Conservation (phyloP, 2,888 invertebrate species). For the Teleogryllus oceanicus region DNA sequence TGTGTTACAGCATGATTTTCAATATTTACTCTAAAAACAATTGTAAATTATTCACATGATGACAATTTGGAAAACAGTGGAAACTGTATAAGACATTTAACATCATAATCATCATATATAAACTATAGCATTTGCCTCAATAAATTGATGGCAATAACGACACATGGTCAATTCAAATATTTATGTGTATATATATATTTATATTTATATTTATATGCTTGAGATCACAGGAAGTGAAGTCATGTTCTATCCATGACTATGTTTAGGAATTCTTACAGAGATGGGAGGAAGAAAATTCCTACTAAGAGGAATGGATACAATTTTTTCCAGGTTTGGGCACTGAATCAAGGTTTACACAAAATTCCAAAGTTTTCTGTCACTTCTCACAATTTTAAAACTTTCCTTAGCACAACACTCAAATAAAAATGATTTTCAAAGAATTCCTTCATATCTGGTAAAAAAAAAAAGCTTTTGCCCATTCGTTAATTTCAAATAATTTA, state of each 20-base stretch:
- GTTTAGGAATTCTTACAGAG: not conserved
- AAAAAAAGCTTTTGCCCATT: no score
- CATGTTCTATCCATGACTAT: not conserved
- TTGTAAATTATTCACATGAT: not conserved
- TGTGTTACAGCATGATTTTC: not conserved
- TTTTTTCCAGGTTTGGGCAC: no score
- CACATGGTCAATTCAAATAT: not conserved
- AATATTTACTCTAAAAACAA: not conserved
- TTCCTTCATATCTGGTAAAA: no score
- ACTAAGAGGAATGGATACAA: no score
- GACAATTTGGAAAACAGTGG: not conserved
- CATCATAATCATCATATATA: not conserved
- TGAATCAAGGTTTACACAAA: no score
- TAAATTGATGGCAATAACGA: conserved; percentile 5
- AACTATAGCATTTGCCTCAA: not conserved
- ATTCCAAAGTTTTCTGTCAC: no score
- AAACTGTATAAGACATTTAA: not conserved
- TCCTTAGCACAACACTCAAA: no score
- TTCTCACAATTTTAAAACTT: no score
- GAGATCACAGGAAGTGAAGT: conserved; percentile 9
- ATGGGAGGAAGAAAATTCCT: not conserved
- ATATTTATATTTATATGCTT: not conserved
- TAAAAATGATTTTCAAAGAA: no score
- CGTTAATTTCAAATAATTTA: no score
- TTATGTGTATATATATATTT: not conserved